Evolutionary conservation across 2,797 vertebrate species (phyloP).

Genomic region (Apogon hyalosoma): DNA sequence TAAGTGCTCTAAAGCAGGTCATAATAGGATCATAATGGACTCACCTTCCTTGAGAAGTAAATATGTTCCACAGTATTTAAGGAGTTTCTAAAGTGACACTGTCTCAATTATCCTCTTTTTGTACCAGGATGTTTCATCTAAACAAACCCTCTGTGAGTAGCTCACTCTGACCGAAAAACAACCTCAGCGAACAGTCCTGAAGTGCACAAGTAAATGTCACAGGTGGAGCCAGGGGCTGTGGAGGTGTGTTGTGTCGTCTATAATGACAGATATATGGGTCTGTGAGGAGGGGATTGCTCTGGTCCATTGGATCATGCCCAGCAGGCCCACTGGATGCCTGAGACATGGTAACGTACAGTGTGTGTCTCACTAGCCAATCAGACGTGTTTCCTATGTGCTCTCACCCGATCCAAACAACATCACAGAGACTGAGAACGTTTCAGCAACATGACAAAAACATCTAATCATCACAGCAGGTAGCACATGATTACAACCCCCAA

Average conservation of each 20-base stretch:
- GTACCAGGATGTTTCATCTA: constrained; percentile 16
- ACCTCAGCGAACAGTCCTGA: not conserved
- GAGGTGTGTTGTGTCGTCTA: constrained; percentile 66
- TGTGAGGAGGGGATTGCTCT: constrained; percentile 61
- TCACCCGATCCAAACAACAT: constrained; percentile 17
- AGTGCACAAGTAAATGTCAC: constrained; percentile 60
- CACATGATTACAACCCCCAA: constrained; percentile 7
- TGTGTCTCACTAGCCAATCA: constrained; percentile 39
- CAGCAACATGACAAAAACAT: constrained; percentile 32
- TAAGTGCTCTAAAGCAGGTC: not conserved
- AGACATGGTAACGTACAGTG: constrained; percentile 78
- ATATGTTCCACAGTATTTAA: constrained; percentile 9
- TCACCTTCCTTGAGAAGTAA: constrained; percentile 38
- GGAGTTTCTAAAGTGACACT: not conserved
- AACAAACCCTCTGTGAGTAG: constrained; percentile 3
- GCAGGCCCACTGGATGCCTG: constrained; percentile 78
- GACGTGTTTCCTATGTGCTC: not conserved
- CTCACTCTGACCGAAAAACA: constrained; percentile 16
- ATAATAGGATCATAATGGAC: constrained; percentile 23
- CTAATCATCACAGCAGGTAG: constrained; percentile 40
- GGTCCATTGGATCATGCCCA: constrained; percentile 63
- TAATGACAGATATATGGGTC: constrained; percentile 75
- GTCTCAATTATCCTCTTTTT: not conserved
- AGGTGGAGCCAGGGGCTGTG: constrained; percentile 51
- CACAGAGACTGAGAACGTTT: constrained; percentile 20